Evolutionary conservation across 2,113 vertebrate species (phyloP).

Genomic region (Desmodus rotundus): DNA sequence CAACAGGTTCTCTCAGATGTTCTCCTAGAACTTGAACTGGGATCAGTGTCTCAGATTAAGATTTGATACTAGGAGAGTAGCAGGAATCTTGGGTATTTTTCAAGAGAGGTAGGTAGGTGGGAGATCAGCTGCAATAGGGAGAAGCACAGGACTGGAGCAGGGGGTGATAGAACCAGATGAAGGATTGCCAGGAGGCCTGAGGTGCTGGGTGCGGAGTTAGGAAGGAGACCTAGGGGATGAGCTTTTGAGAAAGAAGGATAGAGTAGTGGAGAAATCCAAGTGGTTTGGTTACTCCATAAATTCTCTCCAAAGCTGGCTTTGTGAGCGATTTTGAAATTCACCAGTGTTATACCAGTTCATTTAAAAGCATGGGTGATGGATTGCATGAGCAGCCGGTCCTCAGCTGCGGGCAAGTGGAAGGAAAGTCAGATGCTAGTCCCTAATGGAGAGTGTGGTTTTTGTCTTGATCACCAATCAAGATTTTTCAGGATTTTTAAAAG

Average conservation of each 20-base stretch:
- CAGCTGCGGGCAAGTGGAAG: background rate
- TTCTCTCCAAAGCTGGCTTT: background rate
- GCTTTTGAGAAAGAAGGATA: background rate
- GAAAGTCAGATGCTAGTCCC: background rate
- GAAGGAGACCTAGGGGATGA: background rate
- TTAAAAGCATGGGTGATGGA: background rate
- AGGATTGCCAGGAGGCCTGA: background rate
- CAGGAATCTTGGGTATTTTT: background rate
- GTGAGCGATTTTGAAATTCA: background rate
- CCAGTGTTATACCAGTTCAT: background rate
- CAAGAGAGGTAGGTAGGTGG: background rate
- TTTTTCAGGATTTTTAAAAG: background rate
- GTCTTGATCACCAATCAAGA: conserved; percentile 12
- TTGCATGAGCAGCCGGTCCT: background rate
- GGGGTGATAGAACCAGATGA: background rate
- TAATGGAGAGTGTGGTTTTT: background rate
- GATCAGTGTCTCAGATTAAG: background rate
- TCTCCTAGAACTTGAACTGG: background rate
- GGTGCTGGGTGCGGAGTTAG: background rate
- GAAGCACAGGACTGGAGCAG: background rate
- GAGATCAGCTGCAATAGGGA: background rate
- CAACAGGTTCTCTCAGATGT: background rate
- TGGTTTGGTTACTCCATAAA: background rate
- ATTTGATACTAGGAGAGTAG: background rate
- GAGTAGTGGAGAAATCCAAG: background rate